Percentiles rank a stretch among this genome's conserved stretches.
These are phyloP conservation scores for Drosophila ohnishii DNA, from an alignment of 1,140 invertebrate species.

Conservation along the genomic window DNA sequence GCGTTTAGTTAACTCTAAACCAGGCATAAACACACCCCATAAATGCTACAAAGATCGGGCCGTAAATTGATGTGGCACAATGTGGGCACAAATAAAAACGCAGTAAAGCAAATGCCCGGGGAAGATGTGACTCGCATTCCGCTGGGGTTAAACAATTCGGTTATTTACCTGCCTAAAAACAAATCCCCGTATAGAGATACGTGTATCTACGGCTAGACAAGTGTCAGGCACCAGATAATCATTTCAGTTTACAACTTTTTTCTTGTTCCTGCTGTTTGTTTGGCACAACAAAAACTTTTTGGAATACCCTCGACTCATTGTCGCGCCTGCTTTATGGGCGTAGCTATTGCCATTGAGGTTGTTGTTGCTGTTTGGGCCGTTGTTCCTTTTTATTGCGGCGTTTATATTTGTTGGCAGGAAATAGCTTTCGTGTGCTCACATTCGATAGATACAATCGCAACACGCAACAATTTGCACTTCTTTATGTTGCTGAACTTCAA, in stretches of 20 bases:
- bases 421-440: constrained; percentile 74
- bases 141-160: constrained; percentile 60
- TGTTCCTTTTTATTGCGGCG: constrained; percentile 72
- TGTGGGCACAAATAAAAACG: constrained; percentile 55
- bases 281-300: constrained; percentile 31
- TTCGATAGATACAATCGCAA: constrained; percentile 80
- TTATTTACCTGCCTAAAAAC: constrained; percentile 71
- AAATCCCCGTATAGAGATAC: constrained; percentile 43
- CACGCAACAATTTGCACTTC: constrained; percentile 82
- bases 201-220: constrained; percentile 71
- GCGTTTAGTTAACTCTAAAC: constrained; percentile 31
- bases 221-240: constrained; percentile 75
- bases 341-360: constrained; percentile 48
- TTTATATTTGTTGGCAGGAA: constrained; percentile 80
- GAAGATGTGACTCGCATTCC: constrained; percentile 73
- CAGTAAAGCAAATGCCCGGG: constrained; percentile 57
- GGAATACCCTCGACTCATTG: constrained; percentile 52
- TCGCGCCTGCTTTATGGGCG: constrained; percentile 55
- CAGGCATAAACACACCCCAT: constrained; percentile 57
- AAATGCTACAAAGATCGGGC: constrained; percentile 43
- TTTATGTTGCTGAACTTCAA: constrained; percentile 77
- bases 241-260: constrained; percentile 82
- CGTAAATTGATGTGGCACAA: constrained; percentile 57
- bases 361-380: constrained; percentile 16
- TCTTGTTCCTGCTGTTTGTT: constrained; percentile 36